phyloP scores from a whole-genome alignment of 92 coral and sea anemone genomes.

The Virgularia gustaviana region DNA sequence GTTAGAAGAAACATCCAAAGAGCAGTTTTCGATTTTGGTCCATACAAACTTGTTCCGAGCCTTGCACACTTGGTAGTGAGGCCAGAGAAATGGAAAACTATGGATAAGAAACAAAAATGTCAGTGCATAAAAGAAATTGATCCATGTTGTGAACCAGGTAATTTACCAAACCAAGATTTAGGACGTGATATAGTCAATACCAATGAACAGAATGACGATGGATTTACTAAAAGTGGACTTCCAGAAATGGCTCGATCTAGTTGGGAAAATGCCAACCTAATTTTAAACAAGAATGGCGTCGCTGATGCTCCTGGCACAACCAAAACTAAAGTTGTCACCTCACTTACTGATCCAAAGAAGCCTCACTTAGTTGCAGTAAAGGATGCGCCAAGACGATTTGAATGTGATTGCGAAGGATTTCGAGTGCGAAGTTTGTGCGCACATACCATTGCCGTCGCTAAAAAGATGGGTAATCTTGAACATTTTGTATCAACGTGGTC shows the following conservation, averaged over 20 bases:
- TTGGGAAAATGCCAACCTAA: constrained; percentile 20
- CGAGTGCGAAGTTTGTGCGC: constrained; percentile 29
- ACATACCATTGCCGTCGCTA: constrained; percentile 42
- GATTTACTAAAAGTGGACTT: constrained; percentile 12
- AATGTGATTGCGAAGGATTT: constrained; percentile 46
- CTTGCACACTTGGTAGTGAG: not conserved
- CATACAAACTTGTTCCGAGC: constrained; percentile 14
- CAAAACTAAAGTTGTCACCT: not conserved
- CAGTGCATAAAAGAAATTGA: too few species aligned
- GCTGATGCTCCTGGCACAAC: constrained; percentile 26
- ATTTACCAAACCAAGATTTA: too few species aligned
- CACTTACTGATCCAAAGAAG: constrained; percentile 35
- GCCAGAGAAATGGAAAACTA: not conserved
- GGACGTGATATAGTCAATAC: constrained; percentile 8
- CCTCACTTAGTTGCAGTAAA: constrained; percentile 46
- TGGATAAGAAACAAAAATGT: not conserved
- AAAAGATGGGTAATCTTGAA: constrained; percentile 18
- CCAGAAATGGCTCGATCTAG: constrained; percentile 6
- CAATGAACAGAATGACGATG: too few species aligned
- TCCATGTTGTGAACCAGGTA: too few species aligned
- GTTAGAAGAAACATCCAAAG: constrained; percentile 37
- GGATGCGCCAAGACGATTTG: constrained; percentile 14
- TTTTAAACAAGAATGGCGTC: constrained; percentile 10
- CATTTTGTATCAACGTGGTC: constrained; percentile 25
- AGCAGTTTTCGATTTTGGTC: constrained; percentile 40